Conservation (phyloP, 2,888 invertebrate genomes). For the Sesia bembeciformis region DNA sequence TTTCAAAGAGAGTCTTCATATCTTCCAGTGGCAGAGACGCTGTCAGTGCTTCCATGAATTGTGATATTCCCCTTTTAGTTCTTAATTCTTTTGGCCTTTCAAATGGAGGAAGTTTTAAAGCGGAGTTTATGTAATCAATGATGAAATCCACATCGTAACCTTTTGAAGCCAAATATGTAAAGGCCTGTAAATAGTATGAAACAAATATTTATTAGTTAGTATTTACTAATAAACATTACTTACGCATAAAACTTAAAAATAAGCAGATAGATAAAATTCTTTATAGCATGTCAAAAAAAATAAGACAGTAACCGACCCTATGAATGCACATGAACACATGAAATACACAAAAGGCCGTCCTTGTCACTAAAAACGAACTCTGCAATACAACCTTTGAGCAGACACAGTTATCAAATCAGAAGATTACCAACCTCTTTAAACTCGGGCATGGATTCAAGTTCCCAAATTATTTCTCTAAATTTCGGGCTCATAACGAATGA, state of each 20-base stretch:
- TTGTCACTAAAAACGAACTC: background rate
- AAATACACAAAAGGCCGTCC: too few species aligned
- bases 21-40: conserved; percentile 23
- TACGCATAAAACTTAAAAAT: too few species aligned
- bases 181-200: conserved; percentile 14
- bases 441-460: conserved; percentile 26
- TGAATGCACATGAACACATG: too few species aligned
- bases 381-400: background rate
- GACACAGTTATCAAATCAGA: background rate
- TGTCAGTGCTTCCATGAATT: conserved; percentile 23
- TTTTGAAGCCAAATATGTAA: conserved; percentile 20
- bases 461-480: conserved; percentile 21
- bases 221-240: too few species aligned
- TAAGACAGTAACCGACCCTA: too few species aligned
- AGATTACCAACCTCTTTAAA: conserved; percentile 28
- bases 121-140: conserved; percentile 21
- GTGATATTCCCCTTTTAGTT: conserved; percentile 17
- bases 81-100: conserved; percentile 10
- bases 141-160: conserved; percentile 24
- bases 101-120: conserved; percentile 19
- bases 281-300: too few species aligned
- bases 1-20: conserved; percentile 26
- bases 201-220: conserved; percentile 6
- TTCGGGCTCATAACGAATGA: conserved; percentile 21
- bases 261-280: too few species aligned